A percentile compares a stretch with the other conserved stretches of the same genome.
phyloP scores from a whole-genome alignment of 2,888 invertebrate species.

The Dynastes grantii region DNA sequence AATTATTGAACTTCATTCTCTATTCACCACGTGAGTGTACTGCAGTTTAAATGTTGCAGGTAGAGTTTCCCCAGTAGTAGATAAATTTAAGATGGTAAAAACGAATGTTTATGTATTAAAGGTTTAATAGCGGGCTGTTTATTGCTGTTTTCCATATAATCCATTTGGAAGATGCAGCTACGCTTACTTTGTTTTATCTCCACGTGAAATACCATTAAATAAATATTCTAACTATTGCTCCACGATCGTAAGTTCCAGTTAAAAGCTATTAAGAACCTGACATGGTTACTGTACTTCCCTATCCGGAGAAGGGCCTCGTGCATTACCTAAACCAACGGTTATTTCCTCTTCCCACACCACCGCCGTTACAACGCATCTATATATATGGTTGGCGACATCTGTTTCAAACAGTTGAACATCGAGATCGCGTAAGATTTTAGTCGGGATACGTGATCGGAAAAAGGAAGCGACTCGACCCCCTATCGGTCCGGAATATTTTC shows the following conservation, averaged over 20 bases:
- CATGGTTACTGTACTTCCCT: slow-evolving; percentile 6
- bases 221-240: slow-evolving; percentile 7
- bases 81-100: too few relatives aligned
- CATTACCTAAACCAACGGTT: slow-evolving; percentile 6
- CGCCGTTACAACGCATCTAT: slow-evolving; percentile 23
- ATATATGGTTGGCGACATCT: slow-evolving; percentile 56
- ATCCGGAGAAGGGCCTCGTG: neutral
- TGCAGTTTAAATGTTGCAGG: too few relatives aligned
- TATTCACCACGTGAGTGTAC: too few relatives aligned
- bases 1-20: too few relatives aligned
- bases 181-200: neutral
- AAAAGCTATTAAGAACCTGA: slow-evolving; percentile 31
- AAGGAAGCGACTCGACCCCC: slow-evolving; percentile 47
- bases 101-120: too few relatives aligned
- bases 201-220: neutral
- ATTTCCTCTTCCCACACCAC: slow-evolving; percentile 2
- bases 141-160: neutral
- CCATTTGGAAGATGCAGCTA: neutral
- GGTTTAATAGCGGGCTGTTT: too few relatives aligned
- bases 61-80: too few relatives aligned
- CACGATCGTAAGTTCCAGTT: slow-evolving; percentile 11
- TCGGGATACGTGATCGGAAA: slow-evolving; percentile 56
- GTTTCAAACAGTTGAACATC: slow-evolving; percentile 56
- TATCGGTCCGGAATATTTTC: slow-evolving; percentile 53
- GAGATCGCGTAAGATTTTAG: slow-evolving; percentile 55